A percentile compares a stretch with the other conserved stretches of the same genome.
Conservation (phyloP, 2,888 invertebrate species). For the Synergus japonicus region DNA sequence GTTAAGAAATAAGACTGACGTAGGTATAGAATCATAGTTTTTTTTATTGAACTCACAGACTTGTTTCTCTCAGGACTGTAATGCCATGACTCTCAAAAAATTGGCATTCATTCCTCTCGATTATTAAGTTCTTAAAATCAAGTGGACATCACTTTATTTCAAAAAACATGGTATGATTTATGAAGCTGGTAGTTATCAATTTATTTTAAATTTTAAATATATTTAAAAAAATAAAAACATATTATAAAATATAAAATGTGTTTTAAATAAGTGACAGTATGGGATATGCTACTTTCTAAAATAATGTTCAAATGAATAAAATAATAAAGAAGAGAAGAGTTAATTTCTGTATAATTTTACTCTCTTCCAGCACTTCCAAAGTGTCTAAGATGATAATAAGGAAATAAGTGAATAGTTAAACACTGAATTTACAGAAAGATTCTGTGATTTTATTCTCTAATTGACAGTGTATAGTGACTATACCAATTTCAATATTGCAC, state of each 20-base stretch:
- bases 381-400: background rate
- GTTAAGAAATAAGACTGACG: constrained; percentile 22
- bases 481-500: constrained; percentile 24
- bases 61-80: constrained; percentile 31
- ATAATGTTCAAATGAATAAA: background rate
- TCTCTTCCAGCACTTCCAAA: background rate
- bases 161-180: background rate
- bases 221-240: background rate
- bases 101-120: background rate
- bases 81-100: constrained; percentile 13
- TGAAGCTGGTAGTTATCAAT: background rate
- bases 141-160: background rate
- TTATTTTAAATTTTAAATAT: background rate
- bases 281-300: background rate
- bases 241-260: background rate
- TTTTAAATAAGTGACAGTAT: background rate
- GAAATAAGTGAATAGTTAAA: background rate
- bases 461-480: background rate
- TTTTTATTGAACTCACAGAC: constrained; percentile 22
- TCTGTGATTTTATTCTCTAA: constrained; percentile 10
- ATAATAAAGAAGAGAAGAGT: background rate
- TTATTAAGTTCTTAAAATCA: constrained; percentile 15
- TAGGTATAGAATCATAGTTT: constrained; percentile 31
- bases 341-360: background rate
- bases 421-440: background rate